Evolutionary conservation across 2,888 invertebrate genomes (phyloP).

Genomic region (Meiosimyza platycephala): DNA sequence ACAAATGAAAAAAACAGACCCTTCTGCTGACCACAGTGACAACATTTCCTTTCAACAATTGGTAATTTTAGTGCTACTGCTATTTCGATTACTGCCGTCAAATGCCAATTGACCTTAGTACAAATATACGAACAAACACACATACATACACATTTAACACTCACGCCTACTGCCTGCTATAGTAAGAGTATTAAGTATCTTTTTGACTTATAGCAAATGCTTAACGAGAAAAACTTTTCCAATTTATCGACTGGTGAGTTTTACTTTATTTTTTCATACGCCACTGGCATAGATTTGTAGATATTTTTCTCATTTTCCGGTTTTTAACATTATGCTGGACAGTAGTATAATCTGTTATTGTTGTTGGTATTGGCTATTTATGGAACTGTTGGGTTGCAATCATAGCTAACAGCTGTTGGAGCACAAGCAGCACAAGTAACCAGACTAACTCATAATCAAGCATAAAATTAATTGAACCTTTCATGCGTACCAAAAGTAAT

Average conservation of each 20-base stretch:
- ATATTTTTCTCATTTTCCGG: neutral
- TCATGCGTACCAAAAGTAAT: neutral
- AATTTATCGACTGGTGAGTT: neutral
- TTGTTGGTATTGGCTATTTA: neutral
- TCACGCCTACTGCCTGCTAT: too few species aligned
- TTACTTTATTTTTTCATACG: neutral
- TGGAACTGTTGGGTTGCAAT: too few species aligned
- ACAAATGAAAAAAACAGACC: too few species aligned
- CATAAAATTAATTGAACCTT: neutral
- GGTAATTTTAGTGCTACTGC: too few species aligned
- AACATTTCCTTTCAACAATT: too few species aligned
- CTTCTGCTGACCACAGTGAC: neutral
- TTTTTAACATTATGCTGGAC: neutral
- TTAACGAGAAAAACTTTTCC: conserved; percentile 21
- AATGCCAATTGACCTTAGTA: neutral
- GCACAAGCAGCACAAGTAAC: neutral
- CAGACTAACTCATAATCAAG: neutral
- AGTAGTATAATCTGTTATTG: neutral
- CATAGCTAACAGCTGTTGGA: too few species aligned
- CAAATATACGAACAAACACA: neutral
- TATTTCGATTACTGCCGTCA: conserved; percentile 1
- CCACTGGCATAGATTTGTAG: neutral
- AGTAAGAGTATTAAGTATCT: too few species aligned
- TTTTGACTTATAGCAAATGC: neutral
- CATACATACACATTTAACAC: neutral